These are phyloP conservation scores for Saxicola maurus DNA, from an alignment of 2,797 vertebrate species.

Conservation along the genomic window DNA sequence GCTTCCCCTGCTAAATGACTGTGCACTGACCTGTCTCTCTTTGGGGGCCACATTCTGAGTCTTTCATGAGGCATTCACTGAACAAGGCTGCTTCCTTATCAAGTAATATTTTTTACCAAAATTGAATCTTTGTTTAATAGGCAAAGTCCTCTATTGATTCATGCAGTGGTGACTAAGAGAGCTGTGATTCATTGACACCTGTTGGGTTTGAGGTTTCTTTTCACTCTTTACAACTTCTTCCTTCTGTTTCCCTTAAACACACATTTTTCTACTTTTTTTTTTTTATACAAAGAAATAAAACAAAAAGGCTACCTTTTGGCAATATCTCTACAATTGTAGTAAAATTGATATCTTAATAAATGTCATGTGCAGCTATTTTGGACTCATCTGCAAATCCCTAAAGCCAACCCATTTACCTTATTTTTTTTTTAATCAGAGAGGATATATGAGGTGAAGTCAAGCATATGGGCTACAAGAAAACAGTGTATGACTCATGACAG, in stretches of 20 bases:
- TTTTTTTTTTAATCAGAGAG: neutral
- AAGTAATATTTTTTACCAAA: conserved; percentile 16
- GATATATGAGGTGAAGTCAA: neutral
- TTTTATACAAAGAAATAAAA: neutral
- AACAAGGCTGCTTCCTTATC: conserved; percentile 1
- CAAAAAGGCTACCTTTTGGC: neutral
- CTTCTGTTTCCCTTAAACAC: neutral
- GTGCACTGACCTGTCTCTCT: neutral
- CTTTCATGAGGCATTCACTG: neutral
- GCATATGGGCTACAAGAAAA: neutral
- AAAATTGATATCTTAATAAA: neutral
- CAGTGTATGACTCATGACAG: neutral
- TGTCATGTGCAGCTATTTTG: neutral
- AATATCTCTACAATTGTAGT: neutral
- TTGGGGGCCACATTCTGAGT: neutral
- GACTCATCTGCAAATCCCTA: neutral
- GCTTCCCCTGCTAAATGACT: neutral
- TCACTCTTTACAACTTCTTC: neutral
- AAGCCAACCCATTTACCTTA: neutral
- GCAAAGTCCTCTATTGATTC: conserved; percentile 20
- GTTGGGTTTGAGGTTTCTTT: neutral
- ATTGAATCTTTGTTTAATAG: conserved; percentile 13
- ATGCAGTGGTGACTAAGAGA: conserved; percentile 24
- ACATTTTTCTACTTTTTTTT: neutral
- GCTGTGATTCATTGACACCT: conserved; percentile 43